phyloP scores from a whole-genome alignment of 2,113 vertebrate species.

The Phrynosoma blainvillii region DNA sequence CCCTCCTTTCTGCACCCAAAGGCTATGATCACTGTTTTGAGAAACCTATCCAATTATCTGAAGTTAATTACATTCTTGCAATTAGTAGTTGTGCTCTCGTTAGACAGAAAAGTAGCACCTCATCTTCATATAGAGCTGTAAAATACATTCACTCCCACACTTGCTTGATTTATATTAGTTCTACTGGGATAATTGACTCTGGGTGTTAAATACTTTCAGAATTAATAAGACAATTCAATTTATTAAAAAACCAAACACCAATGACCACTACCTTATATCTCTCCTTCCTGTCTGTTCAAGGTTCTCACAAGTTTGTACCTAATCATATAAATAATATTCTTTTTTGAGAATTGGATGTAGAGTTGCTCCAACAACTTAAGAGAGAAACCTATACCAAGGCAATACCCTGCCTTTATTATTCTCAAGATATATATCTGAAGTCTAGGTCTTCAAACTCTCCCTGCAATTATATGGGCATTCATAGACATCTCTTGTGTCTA shows the following conservation, averaged over 20 bases:
- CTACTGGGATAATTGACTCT: background rate
- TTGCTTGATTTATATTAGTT: background rate
- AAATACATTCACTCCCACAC: background rate
- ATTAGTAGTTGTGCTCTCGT: background rate
- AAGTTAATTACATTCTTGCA: background rate
- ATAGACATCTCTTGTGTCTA: constrained; percentile 53
- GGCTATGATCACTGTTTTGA: background rate
- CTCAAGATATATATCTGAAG: constrained; percentile 41
- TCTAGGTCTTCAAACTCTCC: constrained; percentile 46
- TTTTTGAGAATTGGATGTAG: background rate
- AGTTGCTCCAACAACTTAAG: background rate
- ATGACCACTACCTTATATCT: background rate
- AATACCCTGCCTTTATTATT: background rate
- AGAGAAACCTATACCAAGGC: background rate
- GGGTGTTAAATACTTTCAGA: background rate
- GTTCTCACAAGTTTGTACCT: background rate
- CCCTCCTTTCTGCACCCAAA: background rate
- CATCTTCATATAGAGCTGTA: background rate
- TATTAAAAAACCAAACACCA: background rate
- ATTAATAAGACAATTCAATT: background rate
- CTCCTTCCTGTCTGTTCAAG: background rate
- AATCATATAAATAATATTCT: background rate
- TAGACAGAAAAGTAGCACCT: background rate
- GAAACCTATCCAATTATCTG: background rate
- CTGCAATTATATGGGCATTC: constrained; percentile 32